Conservation (phyloP, 1,140 invertebrate genomes). For the Drosophila subpulchrella region DNA sequence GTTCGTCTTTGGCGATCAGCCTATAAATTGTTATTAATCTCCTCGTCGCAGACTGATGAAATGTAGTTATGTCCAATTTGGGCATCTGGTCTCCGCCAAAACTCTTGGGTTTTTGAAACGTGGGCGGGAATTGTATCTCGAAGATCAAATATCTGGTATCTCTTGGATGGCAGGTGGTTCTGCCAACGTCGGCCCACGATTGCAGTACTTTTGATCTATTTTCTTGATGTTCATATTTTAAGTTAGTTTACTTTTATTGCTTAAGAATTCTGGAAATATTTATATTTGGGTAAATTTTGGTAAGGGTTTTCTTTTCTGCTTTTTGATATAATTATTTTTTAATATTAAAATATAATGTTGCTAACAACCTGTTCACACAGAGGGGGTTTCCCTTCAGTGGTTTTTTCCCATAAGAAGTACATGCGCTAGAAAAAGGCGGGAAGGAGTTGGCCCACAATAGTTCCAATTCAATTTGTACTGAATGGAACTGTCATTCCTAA, state of each 20-base stretch:
- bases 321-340: no score
- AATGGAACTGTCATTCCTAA: no score
- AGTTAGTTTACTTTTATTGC: neutral
- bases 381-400: no score
- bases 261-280: neutral
- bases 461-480: no score
- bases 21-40: conserved; percentile 65
- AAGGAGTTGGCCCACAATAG: no score
- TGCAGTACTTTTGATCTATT: conserved; percentile 7
- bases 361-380: no score
- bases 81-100: conserved; percentile 61
- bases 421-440: no score
- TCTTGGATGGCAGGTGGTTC: conserved; percentile 29
- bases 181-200: conserved; percentile 10
- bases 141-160: conserved; percentile 27
- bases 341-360: no score
- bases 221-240: conserved; percentile 3
- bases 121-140: conserved; percentile 48
- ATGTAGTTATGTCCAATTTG: conserved; percentile 58
- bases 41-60: conserved; percentile 34
- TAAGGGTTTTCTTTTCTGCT: no score
- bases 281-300: no score
- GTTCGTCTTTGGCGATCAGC: conserved; percentile 48
- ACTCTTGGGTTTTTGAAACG: conserved; percentile 14
- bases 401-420: no score